Percentiles rank a stretch among this genome's conserved stretches.
Evolutionary conservation across 1,140 invertebrate genomes (phyloP).

Genomic region (Caenorhabditis remanei): DNA sequence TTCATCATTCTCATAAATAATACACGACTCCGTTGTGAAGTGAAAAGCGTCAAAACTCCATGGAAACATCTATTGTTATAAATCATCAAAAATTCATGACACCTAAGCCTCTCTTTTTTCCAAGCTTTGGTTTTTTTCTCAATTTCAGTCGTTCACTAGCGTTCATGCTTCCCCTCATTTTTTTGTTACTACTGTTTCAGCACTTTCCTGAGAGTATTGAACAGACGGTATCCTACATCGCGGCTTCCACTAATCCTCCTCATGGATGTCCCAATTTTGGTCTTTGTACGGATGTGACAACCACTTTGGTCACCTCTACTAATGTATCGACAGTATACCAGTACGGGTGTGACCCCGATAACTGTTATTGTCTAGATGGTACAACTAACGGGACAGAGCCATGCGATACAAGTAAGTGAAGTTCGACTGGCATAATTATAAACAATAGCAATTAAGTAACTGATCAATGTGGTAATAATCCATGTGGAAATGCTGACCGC

Average conservation of each 20-base stretch:
- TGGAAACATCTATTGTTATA: too few species aligned
- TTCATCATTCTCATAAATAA: too few species aligned
- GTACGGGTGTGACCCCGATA: not conserved
- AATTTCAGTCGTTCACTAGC: too few species aligned
- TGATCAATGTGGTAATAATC: slow-evolving; percentile 2
- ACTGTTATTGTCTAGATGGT: slow-evolving; percentile 42
- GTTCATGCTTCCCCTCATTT: not conserved
- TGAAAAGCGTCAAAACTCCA: too few species aligned
- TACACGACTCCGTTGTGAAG: too few species aligned
- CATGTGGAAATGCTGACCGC: not conserved
- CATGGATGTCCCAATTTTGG: slow-evolving; percentile 52
- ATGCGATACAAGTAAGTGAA: slow-evolving; percentile 27
- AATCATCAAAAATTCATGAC: too few species aligned
- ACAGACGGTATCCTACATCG: not conserved
- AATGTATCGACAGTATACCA: slow-evolving; percentile 3
- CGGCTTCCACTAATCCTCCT: not conserved
- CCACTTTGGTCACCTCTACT: not conserved
- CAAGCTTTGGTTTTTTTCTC: too few species aligned
- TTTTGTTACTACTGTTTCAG: not conserved
- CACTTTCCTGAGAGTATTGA: not conserved
- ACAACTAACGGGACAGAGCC: slow-evolving; percentile 28
- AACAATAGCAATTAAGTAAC: too few species aligned
- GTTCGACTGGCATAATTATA: too few species aligned
- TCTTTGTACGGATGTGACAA: slow-evolving; percentile 14
- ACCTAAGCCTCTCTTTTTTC: too few species aligned